Base-by-base conservation (phyloP, 1,140 invertebrate species). In the Mamestra configurata region DNA sequence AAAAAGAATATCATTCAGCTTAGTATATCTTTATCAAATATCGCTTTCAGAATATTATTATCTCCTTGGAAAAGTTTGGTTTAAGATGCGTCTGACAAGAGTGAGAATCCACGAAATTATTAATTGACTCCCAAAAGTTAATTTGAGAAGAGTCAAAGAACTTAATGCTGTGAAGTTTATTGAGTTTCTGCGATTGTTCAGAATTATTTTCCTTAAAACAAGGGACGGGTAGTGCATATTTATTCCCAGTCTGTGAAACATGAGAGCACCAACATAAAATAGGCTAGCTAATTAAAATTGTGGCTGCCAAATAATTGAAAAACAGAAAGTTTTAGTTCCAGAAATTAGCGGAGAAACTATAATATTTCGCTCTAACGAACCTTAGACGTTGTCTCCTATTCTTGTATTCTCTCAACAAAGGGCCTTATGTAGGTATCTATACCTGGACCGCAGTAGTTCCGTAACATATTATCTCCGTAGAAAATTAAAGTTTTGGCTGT, bases 401-500 rank as follows among this genome's bases (percentile, higher is more conserved):
- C 4, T 11, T 5, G 35, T 13, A 4, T 13, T 37, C 5, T 40
- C 8, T 20, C 1, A 22, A 40, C 35, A 66, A 66, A 43, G 35
- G 61, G 18, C 15, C 64, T 35, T 61, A 31, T n/a, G n/a, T n/a
- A n/a, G 5, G 27, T 68, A 43, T 18, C 40, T 37, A 15, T 70
- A 49, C 11, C 66, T 43, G 37, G 15, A 46, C 40, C 40, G 22
- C 40, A 70, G 11, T 71, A 22, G 27, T 6, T 43, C 20, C 43
- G 13, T 53, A 71, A 71, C 68, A 53, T 71, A 71, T 70, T 70
- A 70, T 71, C 24, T 53, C 27, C 18, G 61, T 35, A 31, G 68
- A 35, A 71, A 71, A 80, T 70, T 75, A 68, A 35, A 72, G 49
- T 71, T 71, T 77, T 53, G 66, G 40, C 64, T 57, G 57, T 18